Base-by-base conservation (phyloP, 2,797 vertebrate species). In the Protonibea diacanthus region DNA sequence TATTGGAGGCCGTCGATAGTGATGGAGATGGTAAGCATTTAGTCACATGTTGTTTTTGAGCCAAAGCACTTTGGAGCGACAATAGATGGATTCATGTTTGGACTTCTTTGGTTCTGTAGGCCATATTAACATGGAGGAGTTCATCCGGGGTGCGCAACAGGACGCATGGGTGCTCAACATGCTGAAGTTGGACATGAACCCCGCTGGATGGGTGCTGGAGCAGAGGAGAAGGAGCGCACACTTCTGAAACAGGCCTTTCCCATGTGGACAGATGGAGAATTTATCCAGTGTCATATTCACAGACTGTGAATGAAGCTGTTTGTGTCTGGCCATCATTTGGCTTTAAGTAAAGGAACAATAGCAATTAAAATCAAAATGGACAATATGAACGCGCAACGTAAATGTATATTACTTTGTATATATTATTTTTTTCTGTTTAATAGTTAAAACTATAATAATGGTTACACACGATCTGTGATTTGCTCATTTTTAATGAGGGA, bases 91-190 rank as follows among this genome's bases (percentile, higher is more conserved):
- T 6, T 0, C 20, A 13, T 15, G 29, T 8, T 23, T 33, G 0
- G 0, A 5, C 0, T 20, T 45, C 40, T 38, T 4, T 59, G 53
- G 14, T 64, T 48, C 27, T 15, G 17, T 81, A 95, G 95, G 93
- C 81, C 61, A 75, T 0, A 93, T 95, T 45, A 94, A 79, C 48
- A 42, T 94, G 75, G 88, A 94, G 3, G 94, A 95, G 90, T 95
- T 93, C 67, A 84, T 96, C 3, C 78, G 73, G 81, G 95, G 95
- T 0, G 93, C 95, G 0, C 86, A 93, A 81, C 87, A 90, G 76
- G 94, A 95, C 82, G 89, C 89, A 0, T 95, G 95, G 94, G 89
- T 96, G 62, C 90, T 94, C 38, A 95, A 87, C 82, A 94, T 96
- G 93, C 48, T 96, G 45, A 90, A 93, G 60, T 25, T 96, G 86